Conservation (phyloP, 2,888 invertebrate species). For the Carabus problematicus region DNA sequence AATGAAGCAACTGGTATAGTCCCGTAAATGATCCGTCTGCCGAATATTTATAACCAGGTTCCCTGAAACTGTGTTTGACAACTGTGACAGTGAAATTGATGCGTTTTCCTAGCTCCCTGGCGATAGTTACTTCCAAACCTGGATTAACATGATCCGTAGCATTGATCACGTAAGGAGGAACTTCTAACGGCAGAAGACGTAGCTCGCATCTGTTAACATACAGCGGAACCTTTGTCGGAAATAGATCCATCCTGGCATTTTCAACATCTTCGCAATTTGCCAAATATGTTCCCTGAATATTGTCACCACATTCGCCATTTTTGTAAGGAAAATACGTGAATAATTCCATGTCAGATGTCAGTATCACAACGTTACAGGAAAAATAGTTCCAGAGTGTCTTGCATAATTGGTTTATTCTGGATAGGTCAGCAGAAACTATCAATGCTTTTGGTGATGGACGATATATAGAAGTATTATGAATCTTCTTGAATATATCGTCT, state of each 20-base stretch:
- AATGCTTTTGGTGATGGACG: background rate
- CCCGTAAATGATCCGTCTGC: conserved; percentile 61
- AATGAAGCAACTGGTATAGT: conserved; percentile 59
- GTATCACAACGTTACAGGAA: conserved; percentile 20
- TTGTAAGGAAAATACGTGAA: conserved; percentile 37
- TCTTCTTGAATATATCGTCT: background rate
- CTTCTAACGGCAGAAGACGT: conserved; percentile 38
- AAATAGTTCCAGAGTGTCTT: conserved; percentile 17
- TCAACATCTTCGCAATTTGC: conserved; percentile 17
- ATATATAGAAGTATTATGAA: background rate
- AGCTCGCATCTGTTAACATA: conserved; percentile 44
- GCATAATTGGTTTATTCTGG: conserved; percentile 16
- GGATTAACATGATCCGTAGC: conserved; percentile 38
- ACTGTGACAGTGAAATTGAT: conserved; percentile 46
- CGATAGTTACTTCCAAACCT: conserved; percentile 46
- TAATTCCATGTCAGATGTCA: background rate
- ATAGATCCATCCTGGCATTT: conserved; percentile 8
- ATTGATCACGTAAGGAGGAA: conserved; percentile 47
- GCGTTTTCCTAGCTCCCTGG: conserved; percentile 42
- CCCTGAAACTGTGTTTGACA: conserved; percentile 31
- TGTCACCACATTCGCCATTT: conserved; percentile 15
- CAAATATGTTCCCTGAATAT: conserved; percentile 11
- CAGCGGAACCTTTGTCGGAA: conserved; percentile 24
- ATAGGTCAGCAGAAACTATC: background rate
- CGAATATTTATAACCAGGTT: conserved; percentile 60